Evolutionary conservation across 2,888 invertebrate genomes (phyloP), one percentile per base, ranked within the genome.

Genomic region (Boloria euphrosyne): DNA sequence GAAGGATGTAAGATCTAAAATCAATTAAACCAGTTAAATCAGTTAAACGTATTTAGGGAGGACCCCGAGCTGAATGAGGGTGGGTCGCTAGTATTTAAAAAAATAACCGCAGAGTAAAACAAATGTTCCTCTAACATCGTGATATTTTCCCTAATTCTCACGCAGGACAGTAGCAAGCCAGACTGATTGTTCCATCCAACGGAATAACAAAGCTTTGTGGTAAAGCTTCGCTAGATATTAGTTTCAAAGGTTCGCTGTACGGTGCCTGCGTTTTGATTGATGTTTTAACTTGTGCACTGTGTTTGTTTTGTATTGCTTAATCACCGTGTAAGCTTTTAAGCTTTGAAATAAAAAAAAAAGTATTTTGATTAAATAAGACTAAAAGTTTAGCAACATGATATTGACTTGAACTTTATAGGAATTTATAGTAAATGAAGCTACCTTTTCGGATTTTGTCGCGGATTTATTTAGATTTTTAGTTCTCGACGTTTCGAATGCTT

Each of bases 1-100:
- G 14, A 31, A 50, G 16, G 44, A 1, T n/a, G 51, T 18, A 62
- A 62, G 61, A 49, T 57, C 17, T 62, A 57, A 55, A 61, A 62
- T 62, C 27, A 61, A 31, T 46, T 31, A n/a, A n/a, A n/a, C n/a
- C n/a, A n/a, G n/a, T n/a, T n/a, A 55, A 61, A 62, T 62, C 27
- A 61, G 18, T 46, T 31, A 22, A 22, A 22, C 22, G 22, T 22
- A 22, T 22, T 22, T 22, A 22, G 22, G 22, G 22, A 22, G 22
- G 22, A 22, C 1, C 22, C 22, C 22, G 1, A 22, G 22, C 22
- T 1, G 22, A 22, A 3, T 22, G 22, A 22, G 22, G 22, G 22
- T 22, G 22, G 22, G 22, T 22, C 22, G 22, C 22, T 22, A 22
- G 22, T 22, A 22, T 22, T 22, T 22, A n/a, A n/a, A n/a, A n/a